Evolutionary conservation across 2,797 vertebrate species (phyloP), one percentile per base, ranked within the genome.

Genomic region (Sebastes minor): DNA sequence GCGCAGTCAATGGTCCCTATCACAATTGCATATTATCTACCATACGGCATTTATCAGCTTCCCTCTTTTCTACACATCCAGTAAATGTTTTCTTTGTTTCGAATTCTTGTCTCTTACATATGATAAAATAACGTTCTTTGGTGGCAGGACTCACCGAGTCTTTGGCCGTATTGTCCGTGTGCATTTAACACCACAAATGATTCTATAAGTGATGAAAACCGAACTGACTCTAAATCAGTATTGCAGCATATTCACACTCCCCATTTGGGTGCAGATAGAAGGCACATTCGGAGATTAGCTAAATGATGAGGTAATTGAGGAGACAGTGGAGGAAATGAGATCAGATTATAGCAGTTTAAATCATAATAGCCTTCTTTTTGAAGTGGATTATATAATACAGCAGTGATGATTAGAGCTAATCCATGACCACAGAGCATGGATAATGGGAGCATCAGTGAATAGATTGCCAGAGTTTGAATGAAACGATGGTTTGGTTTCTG

Each of bases 391-490:
- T 69, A 77, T 80, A 87, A 88, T 79, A 86, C 74, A 86, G 46
- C 83, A 80, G 66, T 7, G 22, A 78, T 91, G 84, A 93, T 91
- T 88, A 76, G 71, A 81, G 81, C 82, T 91, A 92, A 92, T 92
- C 83, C 86, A 79, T 30, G 63, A 84, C 77, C 79, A 72, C 78
- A 72, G 78, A 78, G 82, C 86, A 75, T 59, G 70, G 85, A 88
- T 85, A 87, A 87, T 69, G 59, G 52, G 32, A 68, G 57, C 85
- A 86, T 86, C 74, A 76, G 61, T 27, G 61, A 81, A 74, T 70
- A 83, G 72, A 78, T 75, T 62, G 56, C 30, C 65, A 82, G 59
- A 78, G 64, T 87, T 74, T 64, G 38, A 67, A 74, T 75, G 49
- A 86, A 85, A 85, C 2, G 33, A 76, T 84, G 27, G 30, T 85